Percentiles rank a stretch among this genome's conserved stretches.
These are phyloP conservation scores for Micoletzkya japonica DNA, from an alignment of 2,888 invertebrate genomes.

Conservation along the genomic window DNA sequence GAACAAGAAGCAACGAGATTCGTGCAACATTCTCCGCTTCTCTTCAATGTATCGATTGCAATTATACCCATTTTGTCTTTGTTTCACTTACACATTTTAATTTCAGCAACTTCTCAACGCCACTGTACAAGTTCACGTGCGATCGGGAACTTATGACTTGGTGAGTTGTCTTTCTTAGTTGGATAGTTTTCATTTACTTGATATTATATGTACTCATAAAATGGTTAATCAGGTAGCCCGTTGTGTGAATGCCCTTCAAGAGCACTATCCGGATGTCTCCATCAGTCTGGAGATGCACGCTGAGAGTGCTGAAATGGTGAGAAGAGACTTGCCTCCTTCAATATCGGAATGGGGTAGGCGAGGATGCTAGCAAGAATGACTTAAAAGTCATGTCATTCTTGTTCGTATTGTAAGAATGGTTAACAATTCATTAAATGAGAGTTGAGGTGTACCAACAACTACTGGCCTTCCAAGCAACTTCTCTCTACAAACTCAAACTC, in stretches of 20 bases:
- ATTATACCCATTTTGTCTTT: background rate
- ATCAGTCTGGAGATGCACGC: constrained; percentile 15
- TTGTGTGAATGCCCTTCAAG: background rate
- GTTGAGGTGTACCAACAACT: constrained; percentile 15
- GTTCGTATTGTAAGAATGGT: background rate
- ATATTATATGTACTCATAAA: background rate
- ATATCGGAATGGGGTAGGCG: too few relatives aligned
- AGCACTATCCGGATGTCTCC: background rate
- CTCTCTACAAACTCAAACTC: constrained; percentile 16
- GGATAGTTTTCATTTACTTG: background rate
- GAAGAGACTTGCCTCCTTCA: too few relatives aligned
- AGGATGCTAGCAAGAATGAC: too few relatives aligned
- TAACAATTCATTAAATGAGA: background rate
- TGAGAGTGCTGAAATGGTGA: constrained; percentile 1
- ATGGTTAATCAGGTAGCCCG: constrained; percentile 6
- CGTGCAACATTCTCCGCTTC: background rate
- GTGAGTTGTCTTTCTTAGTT: background rate
- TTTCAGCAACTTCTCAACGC: constrained; percentile 6
- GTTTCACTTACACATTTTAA: background rate
- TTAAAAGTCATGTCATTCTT: background rate
- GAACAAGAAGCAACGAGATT: background rate
- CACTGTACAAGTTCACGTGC: constrained; percentile 11
- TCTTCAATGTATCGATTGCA: constrained; percentile 8
- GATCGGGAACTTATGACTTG: background rate
- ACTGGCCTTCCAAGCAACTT: background rate